A percentile compares a stretch with the other conserved stretches of the same genome.
These are phyloP conservation scores for Pipistrellus kuhlii DNA, from an alignment of 2,797 vertebrate species.

Conservation along the genomic window DNA sequence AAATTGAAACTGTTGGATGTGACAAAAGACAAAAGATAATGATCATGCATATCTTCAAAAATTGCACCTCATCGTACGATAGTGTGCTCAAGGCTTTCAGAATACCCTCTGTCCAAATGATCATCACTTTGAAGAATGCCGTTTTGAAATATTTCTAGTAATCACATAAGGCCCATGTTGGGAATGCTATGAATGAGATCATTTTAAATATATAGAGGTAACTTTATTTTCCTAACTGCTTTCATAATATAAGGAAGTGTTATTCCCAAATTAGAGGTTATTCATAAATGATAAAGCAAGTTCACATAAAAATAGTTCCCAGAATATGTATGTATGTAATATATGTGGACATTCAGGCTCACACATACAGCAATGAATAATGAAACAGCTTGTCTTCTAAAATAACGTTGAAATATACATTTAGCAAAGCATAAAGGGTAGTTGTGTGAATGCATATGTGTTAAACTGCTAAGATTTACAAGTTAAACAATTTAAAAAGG, in stretches of 20 bases:
- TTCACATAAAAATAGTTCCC: conserved; percentile 26
- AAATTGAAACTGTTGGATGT: neutral
- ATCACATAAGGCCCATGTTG: conserved; percentile 6
- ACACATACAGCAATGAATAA: conserved; percentile 41
- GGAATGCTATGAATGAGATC: neutral
- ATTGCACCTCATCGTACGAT: neutral
- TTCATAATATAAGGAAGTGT: neutral
- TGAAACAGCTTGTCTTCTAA: conserved; percentile 17
- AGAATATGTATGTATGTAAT: neutral
- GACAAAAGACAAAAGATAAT: conserved; percentile 13
- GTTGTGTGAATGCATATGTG: neutral
- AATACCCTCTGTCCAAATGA: neutral
- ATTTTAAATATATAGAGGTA: conserved; percentile 15
- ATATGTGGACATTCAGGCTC: neutral
- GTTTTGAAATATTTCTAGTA: conserved; percentile 40
- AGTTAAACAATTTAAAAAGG: conserved; percentile 6
- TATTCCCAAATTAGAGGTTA: neutral
- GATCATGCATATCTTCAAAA: conserved; percentile 37
- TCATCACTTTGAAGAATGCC: conserved; percentile 41
- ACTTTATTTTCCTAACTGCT: conserved; percentile 22
- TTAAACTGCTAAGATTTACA: conserved; percentile 22
- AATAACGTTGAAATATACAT: neutral
- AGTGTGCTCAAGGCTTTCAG: neutral
- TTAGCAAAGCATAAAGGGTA: conserved; percentile 17
- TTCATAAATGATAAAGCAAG: conserved; percentile 23